Conservation (phyloP, 1,140 invertebrate species). For the Drosophila asahinai region DNA sequence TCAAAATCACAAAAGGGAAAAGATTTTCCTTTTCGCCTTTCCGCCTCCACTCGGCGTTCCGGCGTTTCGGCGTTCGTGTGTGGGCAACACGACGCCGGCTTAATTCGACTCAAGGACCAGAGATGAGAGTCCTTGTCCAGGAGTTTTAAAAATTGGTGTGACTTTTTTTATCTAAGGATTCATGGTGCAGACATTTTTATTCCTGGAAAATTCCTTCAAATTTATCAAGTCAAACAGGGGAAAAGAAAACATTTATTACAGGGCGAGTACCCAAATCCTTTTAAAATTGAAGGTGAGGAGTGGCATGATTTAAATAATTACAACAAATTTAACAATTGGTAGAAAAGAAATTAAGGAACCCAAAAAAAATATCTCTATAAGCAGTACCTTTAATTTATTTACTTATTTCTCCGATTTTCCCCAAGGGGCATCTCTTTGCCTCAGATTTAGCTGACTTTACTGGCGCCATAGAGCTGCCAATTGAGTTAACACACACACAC, state of each 20-base stretch:
- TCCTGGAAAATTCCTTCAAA: not conserved
- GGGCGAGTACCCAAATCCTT: not conserved
- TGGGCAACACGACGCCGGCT: slow-evolving; percentile 17
- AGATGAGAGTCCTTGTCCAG: slow-evolving; percentile 15
- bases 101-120: slow-evolving; percentile 25
- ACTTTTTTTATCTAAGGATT: slow-evolving; percentile 14
- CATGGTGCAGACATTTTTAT: not conserved
- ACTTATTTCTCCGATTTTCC: not conserved
- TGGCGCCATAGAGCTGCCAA: slow-evolving; percentile 53
- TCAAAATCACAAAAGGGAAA: slow-evolving; percentile 47
- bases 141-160: slow-evolving; percentile 13
- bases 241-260: not conserved
- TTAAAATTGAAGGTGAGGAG: too few species aligned
- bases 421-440: slow-evolving; percentile 2
- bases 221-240: not conserved
- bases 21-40: slow-evolving; percentile 7
- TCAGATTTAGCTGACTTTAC: slow-evolving; percentile 27
- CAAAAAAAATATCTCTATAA: not conserved
- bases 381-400: not conserved
- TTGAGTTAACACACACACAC: slow-evolving; percentile 45
- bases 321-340: not conserved
- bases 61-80: not conserved
- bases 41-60: not conserved
- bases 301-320: too few species aligned
- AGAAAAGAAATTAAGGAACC: not conserved